Base-by-base conservation (phyloP, 2,797 vertebrate species). In the Bradypodion pumilum region DNA sequence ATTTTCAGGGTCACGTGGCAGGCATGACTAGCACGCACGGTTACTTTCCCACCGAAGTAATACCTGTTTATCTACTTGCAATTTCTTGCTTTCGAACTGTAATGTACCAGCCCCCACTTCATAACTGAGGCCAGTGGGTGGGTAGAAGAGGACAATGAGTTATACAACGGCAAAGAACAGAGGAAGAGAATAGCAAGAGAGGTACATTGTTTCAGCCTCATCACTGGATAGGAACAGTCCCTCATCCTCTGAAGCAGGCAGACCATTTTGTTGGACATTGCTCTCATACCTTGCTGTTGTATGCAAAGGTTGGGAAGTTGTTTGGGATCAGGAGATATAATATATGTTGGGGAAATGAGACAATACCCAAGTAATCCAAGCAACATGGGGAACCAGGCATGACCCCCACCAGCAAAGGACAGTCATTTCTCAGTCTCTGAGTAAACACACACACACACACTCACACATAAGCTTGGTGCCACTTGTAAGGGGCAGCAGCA, bases 271-370 rank as follows among this genome's bases (percentile, higher is more conserved):
- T 5, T 60, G 29, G 29, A 69, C 21, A 32, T 21, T 7, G 10
- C 49, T 15, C 37, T 21, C 63, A 59, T 59, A 74, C 44, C 42
- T 29, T 49, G 42, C 42, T 37, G 49, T 40, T 76, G 85, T 70
- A 19, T 13, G 44, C 32, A 40, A 76, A 70, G 40, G 42, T 37
- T 49, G 65, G 25, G 29, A 80, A 35, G 37, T 19, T 27, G 42
- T 16, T 10, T 49, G 2, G 37, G 19, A 56, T 37, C 29, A 46
- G 37, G 52, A 81, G 42, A 35, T 23, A 25, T 49, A 62, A 81
- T 63, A 62, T 40, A 68, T 37, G 74, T 49, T n/a, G 59, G 77
- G 70, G 75, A 87, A 74, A 87, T 25, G 3, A 25, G 79, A 74
- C n/a, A 49, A 74, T 69, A 79, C 46, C 2, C 27, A 62, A 80